Evolutionary conservation across 2,113 vertebrate genomes (phyloP), one percentile per base, ranked within the genome.

Genomic region (Eolophus roseicapilla): DNA sequence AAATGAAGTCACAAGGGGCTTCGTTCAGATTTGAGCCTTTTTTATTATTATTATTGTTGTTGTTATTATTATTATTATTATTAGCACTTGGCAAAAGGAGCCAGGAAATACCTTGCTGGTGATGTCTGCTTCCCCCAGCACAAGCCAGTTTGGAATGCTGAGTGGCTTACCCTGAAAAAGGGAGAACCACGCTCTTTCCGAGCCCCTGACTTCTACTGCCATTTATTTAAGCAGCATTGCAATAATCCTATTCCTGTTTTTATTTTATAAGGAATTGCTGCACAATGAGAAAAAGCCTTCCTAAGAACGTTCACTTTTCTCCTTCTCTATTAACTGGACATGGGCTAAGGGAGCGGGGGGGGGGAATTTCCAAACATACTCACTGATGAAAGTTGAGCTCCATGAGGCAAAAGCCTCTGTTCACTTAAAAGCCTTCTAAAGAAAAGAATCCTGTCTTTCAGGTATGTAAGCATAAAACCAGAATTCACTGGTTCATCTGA

Each of bases 61-160:
- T 90, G 52, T 86, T 88, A 5, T 93, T 92, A 3, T 92, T 93
- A 2, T 91, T 95, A 60, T 93, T 94, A 95, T 95, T 95, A 93
- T 55, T 55, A 96, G 86, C 29, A 94, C 93, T 95, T 96, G 92
- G 85, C 96, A 96, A 96, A 95, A 87, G 43, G 47, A 86, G 82
- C 64, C 91, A 96, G 95, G 92, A 98, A 97, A 95, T 96, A 96
- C 92, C 92, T 96, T 93, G 84, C 90, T 93, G 68, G 60, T 96
- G 91, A 97, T 93, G 93, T 90, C 76, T 92, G 68, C 41, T 96
- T 96, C 77, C 90, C 70, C 59, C 89, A 96, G 64, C 60, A 68
- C 27, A 49, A 95, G 82, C 67, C 91, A 91, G 65, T 75, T 65
- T 86, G 74, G 67, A 96, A 89, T 79, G 82, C 60, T 88, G 87